Conservation (phyloP, 1,140 invertebrate species). For the Pollicipes pollicipes region DNA sequence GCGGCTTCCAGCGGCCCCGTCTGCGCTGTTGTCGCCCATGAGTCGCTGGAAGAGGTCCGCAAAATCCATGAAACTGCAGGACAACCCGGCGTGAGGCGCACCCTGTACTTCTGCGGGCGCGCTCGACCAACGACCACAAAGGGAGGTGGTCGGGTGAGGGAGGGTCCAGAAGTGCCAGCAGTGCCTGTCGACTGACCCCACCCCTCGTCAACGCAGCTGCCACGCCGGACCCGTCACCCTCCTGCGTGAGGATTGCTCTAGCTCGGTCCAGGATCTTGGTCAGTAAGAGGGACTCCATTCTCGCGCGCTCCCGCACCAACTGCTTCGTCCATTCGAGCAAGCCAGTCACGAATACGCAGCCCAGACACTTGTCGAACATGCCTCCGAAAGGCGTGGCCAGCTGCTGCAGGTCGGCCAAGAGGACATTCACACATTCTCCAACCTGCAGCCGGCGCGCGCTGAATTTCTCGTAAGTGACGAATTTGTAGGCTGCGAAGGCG, state of each 20-base stretch:
- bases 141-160: too few species aligned
- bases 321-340: not conserved
- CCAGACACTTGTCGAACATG: not conserved
- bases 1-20: too few species aligned
- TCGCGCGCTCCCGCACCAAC: not conserved
- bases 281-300: conserved; percentile 7
- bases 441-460: not conserved
- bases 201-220: not conserved
- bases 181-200: too few species aligned
- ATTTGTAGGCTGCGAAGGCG: conserved; percentile 8
- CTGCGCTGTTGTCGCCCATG: too few species aligned
- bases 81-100: too few species aligned
- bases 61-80: too few species aligned
- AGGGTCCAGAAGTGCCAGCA: too few species aligned
- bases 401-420: conserved; percentile 3
- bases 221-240: not conserved
- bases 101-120: too few species aligned
- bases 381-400: conserved; percentile 5
- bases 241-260: not conserved
- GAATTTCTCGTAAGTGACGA: conserved; percentile 3
- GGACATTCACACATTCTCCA: conserved; percentile 6
- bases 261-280: not conserved
- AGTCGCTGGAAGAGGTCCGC: too few species aligned
- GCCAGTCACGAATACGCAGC: conserved; percentile 7
- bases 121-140: too few species aligned